Percentiles rank a stretch among this genome's conserved stretches.
phyloP scores from a whole-genome alignment of 2,797 vertebrate genomes.

The Calcarius lapponicus region DNA sequence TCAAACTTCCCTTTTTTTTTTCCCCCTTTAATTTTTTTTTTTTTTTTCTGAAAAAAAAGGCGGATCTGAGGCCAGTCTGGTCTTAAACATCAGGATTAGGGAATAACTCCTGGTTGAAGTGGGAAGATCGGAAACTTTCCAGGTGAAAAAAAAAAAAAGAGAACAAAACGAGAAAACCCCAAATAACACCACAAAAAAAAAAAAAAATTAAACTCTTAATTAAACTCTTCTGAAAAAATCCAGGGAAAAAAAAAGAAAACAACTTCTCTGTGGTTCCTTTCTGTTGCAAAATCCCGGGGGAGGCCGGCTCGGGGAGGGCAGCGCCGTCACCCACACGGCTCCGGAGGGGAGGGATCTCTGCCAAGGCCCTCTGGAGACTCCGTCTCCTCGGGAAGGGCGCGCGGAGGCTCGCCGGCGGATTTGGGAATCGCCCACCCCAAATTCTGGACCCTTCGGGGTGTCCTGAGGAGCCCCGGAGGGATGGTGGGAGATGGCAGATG shows the following conservation, averaged over 20 bases:
- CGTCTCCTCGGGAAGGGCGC: neutral
- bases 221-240: neutral
- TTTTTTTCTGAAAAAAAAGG: neutral
- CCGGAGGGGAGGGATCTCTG: neutral
- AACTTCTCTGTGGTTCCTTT: neutral
- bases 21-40: too few species aligned
- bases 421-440: neutral
- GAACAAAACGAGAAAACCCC: fast-evolving
- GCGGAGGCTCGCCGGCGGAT: neutral
- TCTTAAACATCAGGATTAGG: neutral
- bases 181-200: too few species aligned
- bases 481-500: conserved; percentile 18
- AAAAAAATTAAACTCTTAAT: neutral
- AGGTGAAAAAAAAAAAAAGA: fast-evolving
- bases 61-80: fast-evolving
- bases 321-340: conserved; percentile 4
- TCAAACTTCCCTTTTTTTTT: too few species aligned
- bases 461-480: neutral
- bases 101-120: neutral
- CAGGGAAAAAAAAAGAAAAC: neutral
- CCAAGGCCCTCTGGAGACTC: conserved; percentile 4
- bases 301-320: conserved; percentile 12
- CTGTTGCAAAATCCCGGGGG: conserved; percentile 22
- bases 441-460: neutral
- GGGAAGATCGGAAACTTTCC: neutral